Evolutionary conservation across 2,113 vertebrate genomes (phyloP), one percentile per base, ranked within the genome.

Genomic region (Tyrannus savana): DNA sequence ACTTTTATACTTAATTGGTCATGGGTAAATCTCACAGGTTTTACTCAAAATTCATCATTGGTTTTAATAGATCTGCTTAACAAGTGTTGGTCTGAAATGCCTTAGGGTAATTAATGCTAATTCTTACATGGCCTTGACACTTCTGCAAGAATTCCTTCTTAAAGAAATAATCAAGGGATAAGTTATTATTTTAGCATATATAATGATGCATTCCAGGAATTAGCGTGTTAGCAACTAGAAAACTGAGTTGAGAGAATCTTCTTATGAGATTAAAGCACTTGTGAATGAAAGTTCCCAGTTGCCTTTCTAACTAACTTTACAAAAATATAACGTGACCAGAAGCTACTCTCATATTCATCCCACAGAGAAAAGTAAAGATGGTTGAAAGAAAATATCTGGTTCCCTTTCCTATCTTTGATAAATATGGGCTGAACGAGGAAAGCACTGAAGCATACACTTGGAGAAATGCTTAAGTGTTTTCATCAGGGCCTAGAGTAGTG

Each of bases 81-180:
- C 66, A 91, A 91, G 56, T 68, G 83, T 84, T 88, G 83, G 82
- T 90, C 90, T 96, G 90, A 90, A 90, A 92, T 81, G 92, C 79
- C 59, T 90, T 30, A 12, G 95, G 75, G 79, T 94, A 96, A 93
- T 95, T 93, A 90, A 71, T 91, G 72, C 55, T 85, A 90, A 83
- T 96, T 93, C 42, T 71, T 94, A 93, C 63, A 67, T 60, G 85
- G 82, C 78, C 79, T 84, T 96, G 95, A 94, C 92, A 84, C 77
- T 77, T 88, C 37, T 88, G 50, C 52, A 93, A 74, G 84, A 86
- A 83, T 81, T 88, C 74, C 55, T 88, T 92, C 78, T 93, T 58
- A 91, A 91, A 83, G 75, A 85, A 91, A 93, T 90, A 94, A 90
- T 59, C 91, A 90, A 59, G 92, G 73, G 85, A 71, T 67, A 71